phyloP scores from a whole-genome alignment of 2,888 invertebrate species.

The Metellina segmentata region DNA sequence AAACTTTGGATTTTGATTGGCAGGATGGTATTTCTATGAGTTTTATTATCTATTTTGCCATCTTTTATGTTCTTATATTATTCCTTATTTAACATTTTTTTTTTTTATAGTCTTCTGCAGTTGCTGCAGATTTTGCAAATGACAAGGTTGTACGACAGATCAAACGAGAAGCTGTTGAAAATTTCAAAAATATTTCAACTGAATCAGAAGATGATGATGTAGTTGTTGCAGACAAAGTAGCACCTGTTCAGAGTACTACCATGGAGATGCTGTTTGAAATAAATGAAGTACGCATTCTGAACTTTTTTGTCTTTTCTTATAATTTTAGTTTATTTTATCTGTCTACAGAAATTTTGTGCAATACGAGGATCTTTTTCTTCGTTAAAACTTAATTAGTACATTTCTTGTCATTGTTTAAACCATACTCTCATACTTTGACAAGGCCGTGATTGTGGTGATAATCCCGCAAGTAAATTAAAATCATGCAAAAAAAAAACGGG shows the following conservation, averaged over 20 bases:
- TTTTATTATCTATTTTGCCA: too few species aligned
- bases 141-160: constrained; percentile 77
- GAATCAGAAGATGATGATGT: constrained; percentile 53
- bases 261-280: constrained; percentile 81
- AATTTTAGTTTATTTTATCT: not conserved
- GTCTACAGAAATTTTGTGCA: not conserved
- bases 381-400: too few species aligned
- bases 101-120: constrained; percentile 54
- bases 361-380: too few species aligned
- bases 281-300: constrained; percentile 79
- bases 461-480: too few species aligned
- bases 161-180: constrained; percentile 56
- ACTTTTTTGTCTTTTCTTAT: constrained; percentile 1
- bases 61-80: too few species aligned
- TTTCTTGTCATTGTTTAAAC: too few species aligned
- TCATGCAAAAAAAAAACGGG: too few species aligned
- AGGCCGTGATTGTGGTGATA: too few species aligned
- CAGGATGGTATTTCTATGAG: too few species aligned
- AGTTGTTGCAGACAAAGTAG: constrained; percentile 54
- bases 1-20: too few species aligned
- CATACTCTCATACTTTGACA: too few species aligned
- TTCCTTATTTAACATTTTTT: too few species aligned
- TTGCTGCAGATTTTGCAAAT: constrained; percentile 75
- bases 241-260: constrained; percentile 79
- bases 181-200: constrained; percentile 74